phyloP scores from a whole-genome alignment of 2,888 invertebrate species.

The Philaethria dido region DNA sequence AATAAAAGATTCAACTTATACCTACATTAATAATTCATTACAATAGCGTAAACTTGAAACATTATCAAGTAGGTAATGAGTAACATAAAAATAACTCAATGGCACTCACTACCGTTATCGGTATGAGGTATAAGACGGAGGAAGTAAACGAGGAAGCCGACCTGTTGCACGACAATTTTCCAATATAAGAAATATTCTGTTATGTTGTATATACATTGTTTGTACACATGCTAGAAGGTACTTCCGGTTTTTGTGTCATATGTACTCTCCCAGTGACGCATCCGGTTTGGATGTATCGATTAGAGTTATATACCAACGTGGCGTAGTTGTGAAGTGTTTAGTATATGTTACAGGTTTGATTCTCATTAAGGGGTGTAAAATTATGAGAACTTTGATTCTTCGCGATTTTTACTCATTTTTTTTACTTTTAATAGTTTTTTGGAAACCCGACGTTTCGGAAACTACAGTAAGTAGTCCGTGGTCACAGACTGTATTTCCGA shows the following conservation, averaged over 20 bases:
- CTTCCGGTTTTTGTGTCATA: conserved; percentile 38
- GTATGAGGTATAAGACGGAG: conserved; percentile 43
- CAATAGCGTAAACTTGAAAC: conserved; percentile 10
- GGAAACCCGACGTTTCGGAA: too few relatives aligned
- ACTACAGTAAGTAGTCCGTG: too few relatives aligned
- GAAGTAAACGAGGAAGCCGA: conserved; percentile 52
- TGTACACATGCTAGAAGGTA: conserved; percentile 27
- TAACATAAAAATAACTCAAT: conserved; percentile 23
- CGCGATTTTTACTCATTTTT: too few relatives aligned
- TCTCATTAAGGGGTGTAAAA: neutral
- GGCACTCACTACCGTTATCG: conserved; percentile 36
- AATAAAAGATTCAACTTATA: neutral
- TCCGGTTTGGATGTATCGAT: conserved; percentile 19
- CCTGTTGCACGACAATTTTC: conserved; percentile 50
- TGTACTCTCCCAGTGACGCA: conserved; percentile 28
- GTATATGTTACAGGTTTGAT: neutral
- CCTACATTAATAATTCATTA: conserved; percentile 2
- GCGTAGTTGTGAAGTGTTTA: neutral
- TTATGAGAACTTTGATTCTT: too few relatives aligned
- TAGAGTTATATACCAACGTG: neutral
- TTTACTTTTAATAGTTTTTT: too few relatives aligned
- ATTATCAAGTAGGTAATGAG: conserved; percentile 15
- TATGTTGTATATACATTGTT: conserved; percentile 3
- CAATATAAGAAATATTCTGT: conserved; percentile 48
- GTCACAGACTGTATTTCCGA: too few relatives aligned